Conservation (phyloP, 2,797 vertebrate genomes). For the Emys orbicularis region DNA sequence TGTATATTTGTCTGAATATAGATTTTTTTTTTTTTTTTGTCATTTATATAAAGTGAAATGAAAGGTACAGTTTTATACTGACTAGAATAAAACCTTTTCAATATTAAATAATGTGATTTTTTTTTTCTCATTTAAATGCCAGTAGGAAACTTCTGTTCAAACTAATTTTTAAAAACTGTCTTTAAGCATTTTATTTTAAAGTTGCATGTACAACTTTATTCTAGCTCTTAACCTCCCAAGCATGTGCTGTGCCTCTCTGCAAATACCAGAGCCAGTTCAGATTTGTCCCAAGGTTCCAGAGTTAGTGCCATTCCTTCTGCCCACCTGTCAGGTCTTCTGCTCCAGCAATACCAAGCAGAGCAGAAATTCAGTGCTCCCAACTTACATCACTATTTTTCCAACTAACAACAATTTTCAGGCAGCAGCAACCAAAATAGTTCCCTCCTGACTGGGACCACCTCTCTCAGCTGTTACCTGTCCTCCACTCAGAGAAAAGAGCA, state of each 20-base stretch:
- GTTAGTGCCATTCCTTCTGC: not conserved
- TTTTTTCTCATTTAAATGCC: not conserved
- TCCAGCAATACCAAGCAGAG: not conserved
- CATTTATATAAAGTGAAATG: not conserved
- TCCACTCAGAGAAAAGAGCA: not conserved
- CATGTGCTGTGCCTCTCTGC: not conserved
- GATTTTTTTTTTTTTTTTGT: conserved; percentile 32
- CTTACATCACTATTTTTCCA: not conserved
- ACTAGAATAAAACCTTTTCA: conserved; percentile 64
- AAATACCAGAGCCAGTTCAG: not conserved
- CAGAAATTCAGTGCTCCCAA: not conserved
- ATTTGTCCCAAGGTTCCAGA: not conserved
- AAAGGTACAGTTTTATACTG: conserved; percentile 17
- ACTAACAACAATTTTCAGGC: not conserved
- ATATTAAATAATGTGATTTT: not conserved
- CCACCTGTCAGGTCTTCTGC: not conserved
- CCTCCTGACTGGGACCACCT: not conserved
- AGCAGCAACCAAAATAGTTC: not conserved
- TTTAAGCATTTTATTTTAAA: not conserved
- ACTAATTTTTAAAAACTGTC: not conserved
- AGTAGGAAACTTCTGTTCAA: not conserved
- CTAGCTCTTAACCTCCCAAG: not conserved
- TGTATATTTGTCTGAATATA: conserved; percentile 23
- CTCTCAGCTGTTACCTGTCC: not conserved
- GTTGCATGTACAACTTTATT: not conserved